Evolutionary conservation across 2,888 invertebrate genomes (phyloP).

Genomic region (Meteorus cinctellus): DNA sequence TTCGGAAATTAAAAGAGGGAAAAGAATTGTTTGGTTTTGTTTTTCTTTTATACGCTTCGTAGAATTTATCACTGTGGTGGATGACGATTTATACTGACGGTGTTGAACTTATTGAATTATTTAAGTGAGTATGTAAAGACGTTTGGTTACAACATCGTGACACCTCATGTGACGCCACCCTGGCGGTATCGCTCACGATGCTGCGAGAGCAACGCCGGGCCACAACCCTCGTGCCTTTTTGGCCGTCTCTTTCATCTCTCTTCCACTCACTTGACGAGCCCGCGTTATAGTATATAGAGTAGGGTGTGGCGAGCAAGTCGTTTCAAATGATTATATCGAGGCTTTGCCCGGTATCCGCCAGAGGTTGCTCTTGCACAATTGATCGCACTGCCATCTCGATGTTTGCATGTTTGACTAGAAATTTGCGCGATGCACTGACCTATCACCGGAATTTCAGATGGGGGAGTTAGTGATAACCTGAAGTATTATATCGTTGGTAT

Average conservation of each 20-base stretch:
- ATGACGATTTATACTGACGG: too few relatives aligned
- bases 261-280: slow-evolving; percentile 16
- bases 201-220: slow-evolving; percentile 40
- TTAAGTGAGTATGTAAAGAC: neutral
- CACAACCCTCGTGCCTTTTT: slow-evolving; percentile 41
- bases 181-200: slow-evolving; percentile 38
- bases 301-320: slow-evolving; percentile 64
- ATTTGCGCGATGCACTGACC: too few relatives aligned
- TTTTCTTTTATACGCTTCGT: too few relatives aligned
- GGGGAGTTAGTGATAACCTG: too few relatives aligned
- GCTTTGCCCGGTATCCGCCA: slow-evolving; percentile 60
- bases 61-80: too few relatives aligned
- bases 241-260: neutral
- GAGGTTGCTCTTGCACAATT: slow-evolving; percentile 41
- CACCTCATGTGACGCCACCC: slow-evolving; percentile 30
- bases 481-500: too few relatives aligned
- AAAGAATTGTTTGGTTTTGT: too few relatives aligned
- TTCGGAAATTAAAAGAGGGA: too few relatives aligned
- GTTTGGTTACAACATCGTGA: slow-evolving; percentile 1
- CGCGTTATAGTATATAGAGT: slow-evolving; percentile 49
- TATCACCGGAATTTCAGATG: too few relatives aligned
- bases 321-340: slow-evolving; percentile 58
- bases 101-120: too few relatives aligned
- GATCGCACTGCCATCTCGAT: slow-evolving; percentile 24
- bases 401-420: too few relatives aligned